phyloP scores from a whole-genome alignment of 1,140 invertebrate species.

The Lerema accius region DNA sequence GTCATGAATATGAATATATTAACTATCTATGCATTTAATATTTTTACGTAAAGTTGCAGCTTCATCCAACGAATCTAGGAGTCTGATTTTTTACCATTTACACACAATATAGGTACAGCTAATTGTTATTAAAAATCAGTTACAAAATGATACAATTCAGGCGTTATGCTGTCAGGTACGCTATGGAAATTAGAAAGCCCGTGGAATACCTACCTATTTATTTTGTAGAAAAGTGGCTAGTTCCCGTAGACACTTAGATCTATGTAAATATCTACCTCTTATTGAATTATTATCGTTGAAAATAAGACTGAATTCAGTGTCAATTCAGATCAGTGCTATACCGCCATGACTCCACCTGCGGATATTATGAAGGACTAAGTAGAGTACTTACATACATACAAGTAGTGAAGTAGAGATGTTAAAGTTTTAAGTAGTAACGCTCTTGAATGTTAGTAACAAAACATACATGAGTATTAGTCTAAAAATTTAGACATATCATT shows the following conservation, averaged over 20 bases:
- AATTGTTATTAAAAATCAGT: too few species aligned
- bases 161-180: too few species aligned
- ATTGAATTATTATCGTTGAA: conserved; percentile 60
- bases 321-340: conserved; percentile 75
- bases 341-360: conserved; percentile 32
- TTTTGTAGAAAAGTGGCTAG: conserved; percentile 39
- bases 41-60: conserved; percentile 5
- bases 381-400: conserved; percentile 1
- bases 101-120: conserved; percentile 14
- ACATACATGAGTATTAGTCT: conserved; percentile 24
- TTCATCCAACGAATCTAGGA: conserved; percentile 29
- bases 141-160: conserved; percentile 5
- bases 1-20: conserved; percentile 11
- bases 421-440: conserved; percentile 21
- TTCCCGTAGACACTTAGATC: conserved; percentile 64
- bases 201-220: too few species aligned
- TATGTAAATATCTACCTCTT: conserved; percentile 68
- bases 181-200: too few species aligned
- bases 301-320: conserved; percentile 83
- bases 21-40: neutral
- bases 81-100: conserved; percentile 26
- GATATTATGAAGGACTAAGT: conserved; percentile 6
- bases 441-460: conserved; percentile 10
- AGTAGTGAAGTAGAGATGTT: conserved; percentile 17
- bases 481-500: conserved; percentile 31